A percentile compares a stretch with the other conserved stretches of the same genome.
Evolutionary conservation across 2,113 vertebrate species (phyloP).

Genomic region (Rostratula benghalensis): DNA sequence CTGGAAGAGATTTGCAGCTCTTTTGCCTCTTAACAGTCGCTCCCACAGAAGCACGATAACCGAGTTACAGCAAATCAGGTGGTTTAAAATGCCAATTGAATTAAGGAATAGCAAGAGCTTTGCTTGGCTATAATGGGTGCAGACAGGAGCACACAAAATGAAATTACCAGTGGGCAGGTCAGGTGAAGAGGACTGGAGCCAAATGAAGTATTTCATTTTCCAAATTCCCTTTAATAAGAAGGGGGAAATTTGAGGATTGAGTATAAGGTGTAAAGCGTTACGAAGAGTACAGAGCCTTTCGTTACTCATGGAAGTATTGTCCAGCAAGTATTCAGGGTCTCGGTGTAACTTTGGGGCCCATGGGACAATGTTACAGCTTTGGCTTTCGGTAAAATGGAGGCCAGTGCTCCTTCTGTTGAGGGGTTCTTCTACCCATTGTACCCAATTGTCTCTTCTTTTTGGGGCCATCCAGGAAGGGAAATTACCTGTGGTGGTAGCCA

Average conservation of each 20-base stretch:
- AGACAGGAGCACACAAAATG: not conserved
- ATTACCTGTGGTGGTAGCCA: not conserved
- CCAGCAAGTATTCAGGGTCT: rapidly evolving
- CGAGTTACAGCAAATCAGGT: not conserved
- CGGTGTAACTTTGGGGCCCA: not conserved
- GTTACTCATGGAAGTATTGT: not conserved
- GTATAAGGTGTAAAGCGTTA: not conserved
- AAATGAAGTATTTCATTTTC: not conserved
- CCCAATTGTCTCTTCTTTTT: not conserved
- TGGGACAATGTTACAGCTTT: rapidly evolving
- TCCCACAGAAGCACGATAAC: not conserved
- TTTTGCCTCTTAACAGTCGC: not conserved
- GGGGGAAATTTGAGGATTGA: not conserved
- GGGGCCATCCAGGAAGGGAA: not conserved
- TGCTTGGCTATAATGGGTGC: rapidly evolving
- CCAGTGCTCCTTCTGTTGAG: rapidly evolving
- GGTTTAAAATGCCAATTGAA: not conserved
- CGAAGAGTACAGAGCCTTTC: rapidly evolving
- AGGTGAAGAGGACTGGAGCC: not conserved
- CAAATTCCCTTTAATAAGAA: not conserved
- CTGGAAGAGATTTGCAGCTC: not conserved
- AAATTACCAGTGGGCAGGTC: not conserved
- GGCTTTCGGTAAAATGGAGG: not conserved
- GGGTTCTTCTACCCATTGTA: not conserved
- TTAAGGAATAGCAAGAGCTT: not conserved